These are phyloP conservation scores for Ceyx margarethae DNA, from an alignment of 2,113 vertebrate genomes.

Conservation along the genomic window DNA sequence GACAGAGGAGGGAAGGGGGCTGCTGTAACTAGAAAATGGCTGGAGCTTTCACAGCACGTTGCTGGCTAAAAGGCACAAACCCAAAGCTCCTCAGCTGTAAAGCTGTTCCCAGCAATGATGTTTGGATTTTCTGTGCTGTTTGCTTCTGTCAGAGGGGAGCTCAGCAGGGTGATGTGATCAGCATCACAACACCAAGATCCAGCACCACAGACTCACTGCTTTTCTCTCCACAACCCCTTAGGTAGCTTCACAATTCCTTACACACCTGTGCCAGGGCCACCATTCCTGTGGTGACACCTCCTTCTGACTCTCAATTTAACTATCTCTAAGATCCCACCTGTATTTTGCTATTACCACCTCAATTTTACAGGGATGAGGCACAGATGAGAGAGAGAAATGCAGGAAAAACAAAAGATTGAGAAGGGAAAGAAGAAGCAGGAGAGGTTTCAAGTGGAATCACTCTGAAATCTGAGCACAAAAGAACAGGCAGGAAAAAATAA, in stretches of 20 bases:
- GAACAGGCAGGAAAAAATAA: background rate
- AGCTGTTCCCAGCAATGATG: background rate
- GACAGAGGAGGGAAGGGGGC: background rate
- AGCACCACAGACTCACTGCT: background rate
- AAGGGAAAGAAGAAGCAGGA: background rate
- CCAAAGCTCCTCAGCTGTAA: background rate
- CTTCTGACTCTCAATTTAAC: background rate
- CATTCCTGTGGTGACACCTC: background rate
- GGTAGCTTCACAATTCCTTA: accelerated
- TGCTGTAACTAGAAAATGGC: background rate
- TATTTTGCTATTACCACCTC: background rate
- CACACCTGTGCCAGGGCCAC: background rate
- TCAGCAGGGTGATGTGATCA: background rate
- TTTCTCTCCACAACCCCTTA: background rate
- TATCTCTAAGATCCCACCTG: background rate
- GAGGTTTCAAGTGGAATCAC: background rate
- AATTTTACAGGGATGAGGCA: background rate
- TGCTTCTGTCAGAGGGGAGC: background rate
- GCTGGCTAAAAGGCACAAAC: background rate
- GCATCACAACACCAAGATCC: background rate
- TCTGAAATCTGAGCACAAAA: background rate
- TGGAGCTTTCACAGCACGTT: background rate
- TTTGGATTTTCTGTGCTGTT: background rate
- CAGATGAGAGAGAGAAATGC: background rate
- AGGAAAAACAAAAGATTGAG: background rate